These are phyloP conservation scores for Marcusenius ussheri DNA, from an alignment of 2,113 vertebrate species.

Conservation along the genomic window DNA sequence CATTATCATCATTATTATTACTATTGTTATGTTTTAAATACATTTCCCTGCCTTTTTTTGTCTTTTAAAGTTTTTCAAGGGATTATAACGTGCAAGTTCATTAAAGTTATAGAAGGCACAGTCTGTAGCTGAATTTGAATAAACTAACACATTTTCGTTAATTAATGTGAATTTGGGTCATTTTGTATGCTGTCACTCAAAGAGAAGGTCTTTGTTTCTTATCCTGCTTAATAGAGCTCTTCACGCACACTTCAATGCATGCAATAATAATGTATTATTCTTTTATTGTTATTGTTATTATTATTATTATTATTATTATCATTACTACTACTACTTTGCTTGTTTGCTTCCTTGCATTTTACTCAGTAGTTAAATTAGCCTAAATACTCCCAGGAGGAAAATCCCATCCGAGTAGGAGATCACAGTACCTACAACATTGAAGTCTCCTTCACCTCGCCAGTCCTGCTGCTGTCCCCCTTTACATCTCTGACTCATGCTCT, in stretches of 20 bases:
- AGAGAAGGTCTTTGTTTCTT: no score
- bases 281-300: not conserved
- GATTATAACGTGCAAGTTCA: not conserved
- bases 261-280: not conserved
- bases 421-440: not conserved
- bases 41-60: not conserved
- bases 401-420: not conserved
- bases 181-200: no score
- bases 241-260: no score
- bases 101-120: not conserved
- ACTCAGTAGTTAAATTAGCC: not conserved
- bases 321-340: not conserved
- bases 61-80: not conserved
- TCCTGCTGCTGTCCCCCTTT: not conserved
- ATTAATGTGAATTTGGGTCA: slow-evolving; percentile 11
- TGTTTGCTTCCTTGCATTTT: not conserved
- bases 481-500: not conserved
- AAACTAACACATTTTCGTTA: slow-evolving; percentile 6
- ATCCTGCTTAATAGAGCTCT: no score
- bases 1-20: no score
- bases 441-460: not conserved
- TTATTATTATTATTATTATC: not conserved
- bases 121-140: not conserved
- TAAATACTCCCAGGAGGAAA: not conserved
- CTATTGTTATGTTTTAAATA: no score